These are phyloP conservation scores for Brachionus koreanus DNA, from an alignment of 1,140 invertebrate species.

Conservation along the genomic window DNA sequence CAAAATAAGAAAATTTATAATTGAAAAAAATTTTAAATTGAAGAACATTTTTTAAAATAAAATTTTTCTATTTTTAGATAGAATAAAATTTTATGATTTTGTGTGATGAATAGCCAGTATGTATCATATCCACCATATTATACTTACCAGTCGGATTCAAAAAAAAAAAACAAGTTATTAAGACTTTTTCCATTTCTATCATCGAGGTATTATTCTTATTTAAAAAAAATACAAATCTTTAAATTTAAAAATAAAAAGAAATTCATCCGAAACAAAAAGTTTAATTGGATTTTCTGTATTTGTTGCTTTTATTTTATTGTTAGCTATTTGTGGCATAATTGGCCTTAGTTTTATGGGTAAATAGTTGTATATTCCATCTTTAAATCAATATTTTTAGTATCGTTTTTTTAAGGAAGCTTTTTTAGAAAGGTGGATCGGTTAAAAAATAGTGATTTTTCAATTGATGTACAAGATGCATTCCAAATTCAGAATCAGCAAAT, in stretches of 20 bases:
- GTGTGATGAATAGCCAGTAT: background rate
- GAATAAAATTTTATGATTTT: background rate
- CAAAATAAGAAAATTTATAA: background rate
- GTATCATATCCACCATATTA: background rate
- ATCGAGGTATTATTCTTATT: background rate
- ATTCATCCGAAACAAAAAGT: background rate
- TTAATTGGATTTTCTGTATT: background rate
- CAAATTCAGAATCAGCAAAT: constrained; percentile 3
- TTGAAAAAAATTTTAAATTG: background rate
- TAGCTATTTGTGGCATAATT: background rate
- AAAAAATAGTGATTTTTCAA: constrained; percentile 16
- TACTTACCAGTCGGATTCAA: background rate
- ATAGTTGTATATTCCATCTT: background rate
- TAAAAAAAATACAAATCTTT: background rate
- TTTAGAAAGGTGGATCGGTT: background rate
- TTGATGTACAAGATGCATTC: constrained; percentile 31
- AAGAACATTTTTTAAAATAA: background rate
- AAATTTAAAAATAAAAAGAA: background rate
- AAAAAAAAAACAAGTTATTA: background rate
- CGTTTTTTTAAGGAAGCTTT: background rate
- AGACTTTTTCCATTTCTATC: background rate
- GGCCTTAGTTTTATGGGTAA: constrained; percentile 1
- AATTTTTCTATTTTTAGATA: background rate
- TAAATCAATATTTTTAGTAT: background rate
- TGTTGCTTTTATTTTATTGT: background rate